Conservation (phyloP, 2,888 invertebrate genomes). For the Herminia tarsipennalis region DNA sequence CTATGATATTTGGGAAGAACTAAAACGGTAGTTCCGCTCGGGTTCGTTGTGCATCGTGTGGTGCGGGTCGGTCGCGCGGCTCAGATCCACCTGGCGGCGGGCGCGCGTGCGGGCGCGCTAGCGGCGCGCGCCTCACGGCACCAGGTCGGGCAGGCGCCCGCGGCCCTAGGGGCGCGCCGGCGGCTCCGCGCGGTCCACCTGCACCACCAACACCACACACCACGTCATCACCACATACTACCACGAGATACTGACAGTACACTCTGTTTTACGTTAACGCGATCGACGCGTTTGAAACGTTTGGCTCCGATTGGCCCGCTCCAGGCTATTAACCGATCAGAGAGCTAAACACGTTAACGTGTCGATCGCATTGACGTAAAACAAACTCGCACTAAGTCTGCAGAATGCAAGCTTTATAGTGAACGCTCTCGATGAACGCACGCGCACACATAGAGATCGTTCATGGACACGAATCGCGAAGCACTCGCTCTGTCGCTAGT, state of each 20-base stretch:
- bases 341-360: too few species aligned
- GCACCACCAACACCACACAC: conserved; percentile 10
- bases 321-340: too few species aligned
- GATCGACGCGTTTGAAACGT: too few species aligned
- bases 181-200: conserved; percentile 77
- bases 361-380: too few species aligned
- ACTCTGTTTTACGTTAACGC: background rate
- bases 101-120: conserved; percentile 58
- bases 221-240: background rate
- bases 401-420: too few species aligned
- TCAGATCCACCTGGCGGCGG: conserved; percentile 28
- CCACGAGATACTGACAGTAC: background rate
- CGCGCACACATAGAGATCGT: too few species aligned
- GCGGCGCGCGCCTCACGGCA: conserved; percentile 79
- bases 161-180: conserved; percentile 84
- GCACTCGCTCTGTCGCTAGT: too few species aligned
- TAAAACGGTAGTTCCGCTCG: conserved; percentile 24
- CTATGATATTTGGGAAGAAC: conserved; percentile 43
- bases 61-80: conserved; percentile 26
- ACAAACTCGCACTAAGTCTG: too few species aligned
- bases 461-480: too few species aligned
- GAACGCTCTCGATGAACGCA: too few species aligned
- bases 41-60: too few species aligned
- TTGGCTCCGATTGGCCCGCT: too few species aligned
- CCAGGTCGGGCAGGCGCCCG: conserved; percentile 86